Evolutionary conservation across 2,797 vertebrate genomes (phyloP).

Genomic region (Euthynnus affinis): DNA sequence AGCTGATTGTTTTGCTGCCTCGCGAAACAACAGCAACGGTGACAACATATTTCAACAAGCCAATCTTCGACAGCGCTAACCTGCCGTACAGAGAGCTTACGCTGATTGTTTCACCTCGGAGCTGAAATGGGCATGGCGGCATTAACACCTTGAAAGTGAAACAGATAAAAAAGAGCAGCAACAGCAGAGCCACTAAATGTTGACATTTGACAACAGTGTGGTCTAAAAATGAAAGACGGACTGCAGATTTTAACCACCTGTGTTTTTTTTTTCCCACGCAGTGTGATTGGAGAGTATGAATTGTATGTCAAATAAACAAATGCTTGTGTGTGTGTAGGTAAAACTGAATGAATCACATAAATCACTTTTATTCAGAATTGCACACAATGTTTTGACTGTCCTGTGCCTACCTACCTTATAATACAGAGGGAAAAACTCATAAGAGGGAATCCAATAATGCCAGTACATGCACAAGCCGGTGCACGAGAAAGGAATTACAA

Average conservation of each 20-base stretch:
- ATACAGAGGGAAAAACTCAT: not conserved
- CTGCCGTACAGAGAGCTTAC: conserved; percentile 10
- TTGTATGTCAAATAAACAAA: not conserved
- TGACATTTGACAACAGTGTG: not conserved
- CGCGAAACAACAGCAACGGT: conserved; percentile 23
- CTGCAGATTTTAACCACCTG: no score
- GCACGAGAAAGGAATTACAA: not conserved
- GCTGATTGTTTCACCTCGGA: conserved; percentile 30
- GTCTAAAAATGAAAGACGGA: not conserved
- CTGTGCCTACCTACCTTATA: not conserved
- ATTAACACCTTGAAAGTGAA: conserved; percentile 6
- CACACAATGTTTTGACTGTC: not conserved
- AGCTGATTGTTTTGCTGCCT: conserved; percentile 32
- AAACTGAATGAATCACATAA: not conserved
- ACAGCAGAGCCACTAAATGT: not conserved
- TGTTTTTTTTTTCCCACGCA: not conserved
- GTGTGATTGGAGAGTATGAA: not conserved
- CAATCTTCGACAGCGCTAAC: conserved; percentile 15
- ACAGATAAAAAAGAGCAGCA: conserved; percentile 2
- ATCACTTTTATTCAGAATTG: not conserved
- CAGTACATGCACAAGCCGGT: not conserved
- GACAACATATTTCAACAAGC: conserved; percentile 27
- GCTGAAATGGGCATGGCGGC: conserved; percentile 11
- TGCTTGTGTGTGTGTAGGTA: not conserved
- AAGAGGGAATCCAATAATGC: not conserved